phyloP scores from a whole-genome alignment of 2,797 vertebrate genomes.

The Poliocrania exsul region DNA sequence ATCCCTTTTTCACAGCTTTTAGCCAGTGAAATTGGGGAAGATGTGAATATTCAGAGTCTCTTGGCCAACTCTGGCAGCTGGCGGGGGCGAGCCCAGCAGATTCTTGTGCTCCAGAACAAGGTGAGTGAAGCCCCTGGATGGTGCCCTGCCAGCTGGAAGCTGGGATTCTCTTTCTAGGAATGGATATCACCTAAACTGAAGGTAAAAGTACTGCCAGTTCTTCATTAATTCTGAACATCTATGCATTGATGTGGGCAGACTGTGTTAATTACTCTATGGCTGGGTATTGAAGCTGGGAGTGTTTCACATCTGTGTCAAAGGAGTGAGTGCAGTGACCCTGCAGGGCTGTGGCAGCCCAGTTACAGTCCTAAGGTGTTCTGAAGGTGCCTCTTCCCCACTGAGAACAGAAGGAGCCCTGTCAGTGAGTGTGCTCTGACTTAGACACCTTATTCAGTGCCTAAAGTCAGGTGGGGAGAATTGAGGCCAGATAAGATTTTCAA shows the following conservation, averaged over 20 bases:
- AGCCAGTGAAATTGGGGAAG: constrained; percentile 89
- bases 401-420: not conserved
- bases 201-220: not conserved
- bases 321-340: not conserved
- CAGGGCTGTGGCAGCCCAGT: not conserved
- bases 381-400: not conserved
- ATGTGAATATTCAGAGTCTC: constrained; percentile 85
- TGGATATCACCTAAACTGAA: not conserved
- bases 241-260: not conserved
- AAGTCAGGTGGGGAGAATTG: constrained; percentile 14
- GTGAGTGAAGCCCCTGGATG: constrained; percentile 68
- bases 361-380: not conserved
- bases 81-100: constrained; percentile 92
- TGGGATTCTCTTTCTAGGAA: not conserved
- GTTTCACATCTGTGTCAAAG: not conserved
- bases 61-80: constrained; percentile 83
- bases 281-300: not conserved
- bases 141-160: not conserved
- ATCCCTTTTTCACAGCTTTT: constrained; percentile 80
- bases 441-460: not conserved
- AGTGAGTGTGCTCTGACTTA: not conserved
- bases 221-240: not conserved
- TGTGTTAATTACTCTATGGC: not conserved
- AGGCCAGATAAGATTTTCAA: constrained; percentile 42
- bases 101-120: constrained; percentile 87